phyloP scores from a whole-genome alignment of 2,113 vertebrate species.

The Paedocypris sp. region DNA sequence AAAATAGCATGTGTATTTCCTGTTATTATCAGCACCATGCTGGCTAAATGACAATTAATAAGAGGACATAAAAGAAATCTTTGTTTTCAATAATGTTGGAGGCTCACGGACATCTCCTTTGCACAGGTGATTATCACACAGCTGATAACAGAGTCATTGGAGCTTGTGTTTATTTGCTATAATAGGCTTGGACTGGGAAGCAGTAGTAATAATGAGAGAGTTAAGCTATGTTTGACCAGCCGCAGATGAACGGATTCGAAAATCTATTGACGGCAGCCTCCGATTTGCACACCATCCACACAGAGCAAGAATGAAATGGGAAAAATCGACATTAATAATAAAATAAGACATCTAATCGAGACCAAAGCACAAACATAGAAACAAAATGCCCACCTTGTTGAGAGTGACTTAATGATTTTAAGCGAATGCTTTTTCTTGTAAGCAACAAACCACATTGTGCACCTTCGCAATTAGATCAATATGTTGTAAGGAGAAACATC shows the following conservation, averaged over 20 bases:
- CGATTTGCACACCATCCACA: neutral
- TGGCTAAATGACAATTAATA: too few species aligned
- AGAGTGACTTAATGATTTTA: constrained; percentile 10
- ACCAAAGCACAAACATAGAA: neutral
- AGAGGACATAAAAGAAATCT: constrained; percentile 2
- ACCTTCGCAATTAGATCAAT: constrained; percentile 27
- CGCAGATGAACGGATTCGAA: constrained; percentile 1
- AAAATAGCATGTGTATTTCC: too few species aligned
- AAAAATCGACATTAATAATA: neutral
- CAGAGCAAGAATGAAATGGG: neutral
- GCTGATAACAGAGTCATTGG: neutral
- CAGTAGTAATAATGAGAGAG: neutral
- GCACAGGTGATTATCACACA: neutral
- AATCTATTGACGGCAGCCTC: neutral
- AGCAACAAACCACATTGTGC: constrained; percentile 21
- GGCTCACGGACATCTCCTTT: neutral
- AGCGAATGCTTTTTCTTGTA: constrained; percentile 6
- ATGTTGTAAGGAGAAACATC: constrained; percentile 19
- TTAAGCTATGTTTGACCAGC: constrained; percentile 9
- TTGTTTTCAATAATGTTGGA: neutral
- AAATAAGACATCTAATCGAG: neutral
- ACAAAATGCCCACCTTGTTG: neutral
- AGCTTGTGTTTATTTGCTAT: constrained; percentile 14
- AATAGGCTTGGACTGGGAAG: neutral
- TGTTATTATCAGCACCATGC: too few species aligned